These are phyloP conservation scores for Drosophila neotestacea DNA, from an alignment of 2,888 invertebrate genomes.

Conservation along the genomic window DNA sequence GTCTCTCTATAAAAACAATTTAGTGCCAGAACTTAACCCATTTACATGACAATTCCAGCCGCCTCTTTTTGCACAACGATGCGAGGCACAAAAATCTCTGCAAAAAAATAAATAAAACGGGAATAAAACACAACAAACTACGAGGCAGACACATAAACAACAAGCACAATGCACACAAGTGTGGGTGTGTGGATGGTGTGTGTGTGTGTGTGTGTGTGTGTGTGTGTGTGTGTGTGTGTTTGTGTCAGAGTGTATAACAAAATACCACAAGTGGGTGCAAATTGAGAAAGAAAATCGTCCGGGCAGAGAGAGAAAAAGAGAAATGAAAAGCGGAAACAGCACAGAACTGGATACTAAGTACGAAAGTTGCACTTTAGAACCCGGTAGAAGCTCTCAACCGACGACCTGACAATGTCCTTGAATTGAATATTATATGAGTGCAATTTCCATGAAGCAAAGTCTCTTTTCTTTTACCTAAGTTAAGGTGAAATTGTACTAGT, in stretches of 20 bases:
- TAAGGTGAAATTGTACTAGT: neutral
- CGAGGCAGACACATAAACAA: conserved; percentile 26
- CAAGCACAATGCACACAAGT: conserved; percentile 19
- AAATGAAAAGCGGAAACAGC: conserved; percentile 7
- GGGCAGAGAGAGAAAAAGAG: neutral
- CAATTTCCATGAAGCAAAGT: conserved; percentile 1
- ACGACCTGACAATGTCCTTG: conserved; percentile 56
- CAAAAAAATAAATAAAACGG: conserved; percentile 30
- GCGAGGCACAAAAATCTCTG: conserved; percentile 37
- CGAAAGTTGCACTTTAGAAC: conserved; percentile 44
- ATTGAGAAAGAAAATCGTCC: conserved; percentile 1
- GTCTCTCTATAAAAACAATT: conserved; percentile 55
- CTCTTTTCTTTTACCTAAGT: neutral
- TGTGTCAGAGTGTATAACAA: conserved; percentile 29
- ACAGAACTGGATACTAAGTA: conserved; percentile 2
- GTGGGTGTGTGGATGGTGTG: conserved; percentile 19
- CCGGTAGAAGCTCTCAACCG: conserved; percentile 57
- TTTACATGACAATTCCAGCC: conserved; percentile 71
- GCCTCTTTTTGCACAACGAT: conserved; percentile 4
- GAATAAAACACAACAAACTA: conserved; percentile 20
- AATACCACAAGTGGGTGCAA: conserved; percentile 64
- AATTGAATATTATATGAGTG: conserved; percentile 25
- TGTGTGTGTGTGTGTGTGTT: conserved; percentile 25
- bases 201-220: conserved; percentile 23
- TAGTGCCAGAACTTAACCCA: conserved; percentile 74